These are phyloP conservation scores for Drosophila leontia DNA, from an alignment of 1,140 invertebrate genomes.

Conservation along the genomic window DNA sequence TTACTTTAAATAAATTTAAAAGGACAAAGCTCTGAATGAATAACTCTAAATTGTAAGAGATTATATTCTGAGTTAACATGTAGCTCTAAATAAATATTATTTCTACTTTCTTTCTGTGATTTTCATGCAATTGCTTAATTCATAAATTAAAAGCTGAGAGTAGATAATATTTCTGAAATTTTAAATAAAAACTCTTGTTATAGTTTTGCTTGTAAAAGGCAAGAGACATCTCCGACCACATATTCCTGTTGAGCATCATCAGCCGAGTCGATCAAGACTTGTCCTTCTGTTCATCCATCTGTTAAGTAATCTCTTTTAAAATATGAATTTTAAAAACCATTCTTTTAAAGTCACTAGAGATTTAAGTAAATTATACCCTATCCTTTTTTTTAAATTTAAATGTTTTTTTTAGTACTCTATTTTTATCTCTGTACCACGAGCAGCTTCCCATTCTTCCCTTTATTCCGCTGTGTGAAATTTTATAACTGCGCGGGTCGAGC, in stretches of 20 bases:
- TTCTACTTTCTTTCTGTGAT: background rate
- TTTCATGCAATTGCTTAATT: background rate
- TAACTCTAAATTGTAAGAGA: background rate
- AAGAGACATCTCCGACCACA: no score
- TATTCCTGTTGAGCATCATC: no score
- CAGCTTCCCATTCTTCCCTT: constrained; percentile 21
- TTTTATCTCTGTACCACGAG: background rate
- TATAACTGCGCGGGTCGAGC: constrained; percentile 34
- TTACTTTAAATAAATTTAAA: no score
- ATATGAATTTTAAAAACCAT: background rate
- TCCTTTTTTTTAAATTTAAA: no score
- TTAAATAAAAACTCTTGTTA: no score
- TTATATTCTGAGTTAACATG: background rate
- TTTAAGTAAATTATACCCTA: background rate
- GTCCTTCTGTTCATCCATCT: no score
- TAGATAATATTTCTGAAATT: background rate
- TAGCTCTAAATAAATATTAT: no score
- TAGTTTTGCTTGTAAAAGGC: no score
- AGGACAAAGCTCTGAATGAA: no score
- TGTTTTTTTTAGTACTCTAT: background rate
- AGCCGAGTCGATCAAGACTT: no score
- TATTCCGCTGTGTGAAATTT: constrained; percentile 48
- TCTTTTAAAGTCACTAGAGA: background rate
- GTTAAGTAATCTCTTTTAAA: background rate
- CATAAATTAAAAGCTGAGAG: no score